phyloP scores from a whole-genome alignment of 2,888 invertebrate genomes.

The Octodonta nipae region DNA sequence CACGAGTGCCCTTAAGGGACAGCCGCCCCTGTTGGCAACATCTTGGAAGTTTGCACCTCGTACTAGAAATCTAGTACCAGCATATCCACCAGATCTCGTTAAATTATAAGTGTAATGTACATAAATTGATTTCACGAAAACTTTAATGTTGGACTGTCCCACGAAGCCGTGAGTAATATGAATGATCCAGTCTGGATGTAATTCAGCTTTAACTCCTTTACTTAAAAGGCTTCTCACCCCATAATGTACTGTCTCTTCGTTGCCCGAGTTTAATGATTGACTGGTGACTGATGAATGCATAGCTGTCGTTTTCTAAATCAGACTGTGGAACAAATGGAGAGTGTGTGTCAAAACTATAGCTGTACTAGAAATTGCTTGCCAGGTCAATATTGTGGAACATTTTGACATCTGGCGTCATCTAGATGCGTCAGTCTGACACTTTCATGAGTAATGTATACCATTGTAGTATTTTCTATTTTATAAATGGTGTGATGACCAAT shows the following conservation, averaged over 20 bases:
- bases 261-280: constrained; percentile 11
- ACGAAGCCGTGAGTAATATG: constrained; percentile 93
- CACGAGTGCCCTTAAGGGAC: too few species aligned
- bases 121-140: constrained; percentile 78
- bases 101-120: constrained; percentile 86
- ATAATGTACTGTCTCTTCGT: constrained; percentile 45
- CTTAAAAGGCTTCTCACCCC: constrained; percentile 46
- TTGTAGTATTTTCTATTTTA: constrained; percentile 92
- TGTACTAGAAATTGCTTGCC: constrained; percentile 95
- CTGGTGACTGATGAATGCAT: constrained; percentile 34
- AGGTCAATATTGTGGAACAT: constrained; percentile 95
- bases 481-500: constrained; percentile 92
- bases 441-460: constrained; percentile 83
- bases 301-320: too few species aligned
- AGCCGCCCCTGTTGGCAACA: too few species aligned
- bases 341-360: constrained; percentile 72
- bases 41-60: constrained; percentile 89
- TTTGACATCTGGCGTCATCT: constrained; percentile 85
- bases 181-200: constrained; percentile 87
- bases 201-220: constrained; percentile 45
- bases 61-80: constrained; percentile 94
- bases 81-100: constrained; percentile 82
- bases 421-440: constrained; percentile 61
- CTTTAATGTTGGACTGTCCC: constrained; percentile 76
- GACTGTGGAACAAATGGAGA: too few species aligned